phyloP scores from a whole-genome alignment of 1,140 invertebrate genomes.

The Drosophila jambulina region DNA sequence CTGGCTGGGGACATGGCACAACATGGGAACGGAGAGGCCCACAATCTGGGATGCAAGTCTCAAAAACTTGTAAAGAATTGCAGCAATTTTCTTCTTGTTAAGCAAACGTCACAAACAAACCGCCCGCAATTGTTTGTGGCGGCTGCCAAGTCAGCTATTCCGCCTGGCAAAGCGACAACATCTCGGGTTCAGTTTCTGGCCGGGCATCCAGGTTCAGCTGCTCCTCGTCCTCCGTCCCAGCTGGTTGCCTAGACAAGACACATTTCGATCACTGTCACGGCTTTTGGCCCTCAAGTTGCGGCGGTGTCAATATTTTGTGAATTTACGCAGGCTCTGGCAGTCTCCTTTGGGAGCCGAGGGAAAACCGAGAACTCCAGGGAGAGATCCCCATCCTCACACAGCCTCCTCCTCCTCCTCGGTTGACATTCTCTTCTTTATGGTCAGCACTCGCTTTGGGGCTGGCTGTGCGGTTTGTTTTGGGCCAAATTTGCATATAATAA shows the following conservation, averaged over 20 bases:
- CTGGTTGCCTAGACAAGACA: slow-evolving; percentile 66
- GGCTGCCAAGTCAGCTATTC: slow-evolving; percentile 19
- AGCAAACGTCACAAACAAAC: slow-evolving; percentile 82
- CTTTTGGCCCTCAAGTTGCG: slow-evolving; percentile 55
- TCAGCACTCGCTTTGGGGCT: slow-evolving; percentile 64
- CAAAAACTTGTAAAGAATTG: slow-evolving; percentile 82
- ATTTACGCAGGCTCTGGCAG: slow-evolving; percentile 74
- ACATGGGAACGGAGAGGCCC: slow-evolving; percentile 36
- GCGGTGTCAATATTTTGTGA: slow-evolving; percentile 84
- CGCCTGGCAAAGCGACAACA: slow-evolving; percentile 32
- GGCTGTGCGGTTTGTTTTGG: slow-evolving; percentile 56
- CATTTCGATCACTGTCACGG: slow-evolving; percentile 84
- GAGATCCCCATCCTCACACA: slow-evolving; percentile 2
- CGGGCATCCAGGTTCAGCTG: slow-evolving; percentile 7
- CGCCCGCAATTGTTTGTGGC: slow-evolving; percentile 77
- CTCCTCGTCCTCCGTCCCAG: slow-evolving; percentile 13
- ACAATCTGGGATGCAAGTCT: slow-evolving; percentile 50
- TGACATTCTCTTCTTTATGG: slow-evolving; percentile 82
- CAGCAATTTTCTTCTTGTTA: slow-evolving; percentile 85
- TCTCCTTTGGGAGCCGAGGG: slow-evolving; percentile 15
- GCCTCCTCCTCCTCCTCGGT: slow-evolving; percentile 17
- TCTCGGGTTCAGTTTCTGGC: slow-evolving; percentile 31
- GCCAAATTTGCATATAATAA: slow-evolving; percentile 85
- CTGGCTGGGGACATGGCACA: slow-evolving; percentile 20
- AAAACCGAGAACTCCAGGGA: slow-evolving; percentile 21